Conservation (phyloP, 2,113 vertebrate genomes). For the Cebus imitator region DNA sequence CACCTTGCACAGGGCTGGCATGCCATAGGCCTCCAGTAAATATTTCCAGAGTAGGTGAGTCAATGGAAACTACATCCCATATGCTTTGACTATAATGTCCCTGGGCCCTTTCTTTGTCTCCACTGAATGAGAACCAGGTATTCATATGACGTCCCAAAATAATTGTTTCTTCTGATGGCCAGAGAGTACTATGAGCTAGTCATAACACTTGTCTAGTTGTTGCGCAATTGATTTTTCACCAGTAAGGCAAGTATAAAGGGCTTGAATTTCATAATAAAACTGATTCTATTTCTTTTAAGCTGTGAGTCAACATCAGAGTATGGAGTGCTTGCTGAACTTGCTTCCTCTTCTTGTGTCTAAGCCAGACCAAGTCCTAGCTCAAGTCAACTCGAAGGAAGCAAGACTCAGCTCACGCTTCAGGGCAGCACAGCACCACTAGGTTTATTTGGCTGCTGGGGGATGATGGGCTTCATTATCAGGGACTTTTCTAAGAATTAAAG, state of each 20-base stretch:
- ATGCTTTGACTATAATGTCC: neutral
- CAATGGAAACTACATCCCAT: neutral
- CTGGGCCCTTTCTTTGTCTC: neutral
- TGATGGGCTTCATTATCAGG: neutral
- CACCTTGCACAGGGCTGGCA: neutral
- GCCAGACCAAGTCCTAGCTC: neutral
- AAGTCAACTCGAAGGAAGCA: neutral
- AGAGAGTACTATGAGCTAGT: neutral
- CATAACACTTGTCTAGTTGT: neutral
- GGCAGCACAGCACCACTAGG: accelerated
- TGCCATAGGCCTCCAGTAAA: neutral
- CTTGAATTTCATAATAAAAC: neutral
- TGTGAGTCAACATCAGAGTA: neutral
- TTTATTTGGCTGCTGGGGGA: too few relatives aligned
- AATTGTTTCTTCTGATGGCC: neutral
- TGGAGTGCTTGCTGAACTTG: neutral
- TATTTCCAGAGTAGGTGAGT: neutral
- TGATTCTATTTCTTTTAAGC: neutral
- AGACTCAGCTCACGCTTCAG: accelerated
- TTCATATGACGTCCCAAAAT: neutral
- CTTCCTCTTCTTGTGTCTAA: neutral
- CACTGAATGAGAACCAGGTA: neutral
- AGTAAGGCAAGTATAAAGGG: neutral
- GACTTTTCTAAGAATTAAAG: neutral
- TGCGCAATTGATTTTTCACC: neutral